A percentile compares a stretch with the other conserved stretches of the same genome.
phyloP scores from a whole-genome alignment of 2,113 vertebrate species.

The Colistium nudipinnis region DNA sequence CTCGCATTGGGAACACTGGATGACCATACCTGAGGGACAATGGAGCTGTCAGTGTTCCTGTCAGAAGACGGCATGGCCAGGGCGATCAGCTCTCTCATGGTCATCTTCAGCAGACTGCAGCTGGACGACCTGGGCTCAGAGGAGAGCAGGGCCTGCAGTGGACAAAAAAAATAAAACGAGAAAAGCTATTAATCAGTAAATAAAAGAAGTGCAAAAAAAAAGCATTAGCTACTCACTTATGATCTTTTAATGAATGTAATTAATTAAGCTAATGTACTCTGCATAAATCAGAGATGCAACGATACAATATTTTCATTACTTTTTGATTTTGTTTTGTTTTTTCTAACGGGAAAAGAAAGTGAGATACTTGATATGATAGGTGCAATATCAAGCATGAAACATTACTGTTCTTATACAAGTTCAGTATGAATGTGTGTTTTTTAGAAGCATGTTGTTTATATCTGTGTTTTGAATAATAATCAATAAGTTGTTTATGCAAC shows the following conservation, averaged over 20 bases:
- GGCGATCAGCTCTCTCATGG: constrained; percentile 89
- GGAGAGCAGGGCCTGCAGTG: constrained; percentile 88
- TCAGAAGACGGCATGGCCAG: constrained; percentile 82
- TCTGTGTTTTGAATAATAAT: not conserved
- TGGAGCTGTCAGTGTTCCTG: constrained; percentile 73
- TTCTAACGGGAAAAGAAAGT: not conserved
- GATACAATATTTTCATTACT: not conserved
- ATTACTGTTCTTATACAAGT: too few species aligned
- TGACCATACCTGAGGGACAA: constrained; percentile 88
- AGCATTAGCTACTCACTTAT: not conserved
- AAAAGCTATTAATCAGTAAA: not conserved
- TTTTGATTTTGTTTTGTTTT: not conserved
- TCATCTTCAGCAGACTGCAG: constrained; percentile 89
- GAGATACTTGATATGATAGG: too few species aligned
- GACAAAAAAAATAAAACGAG: not conserved
- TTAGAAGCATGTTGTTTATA: not conserved
- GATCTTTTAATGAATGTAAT: too few species aligned
- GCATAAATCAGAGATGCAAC: too few species aligned
- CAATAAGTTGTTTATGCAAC: not conserved
- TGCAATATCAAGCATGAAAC: too few species aligned
- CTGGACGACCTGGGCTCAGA: constrained; percentile 93
- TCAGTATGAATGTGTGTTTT: too few species aligned
- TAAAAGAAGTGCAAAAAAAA: not conserved
- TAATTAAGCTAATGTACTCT: too few species aligned
- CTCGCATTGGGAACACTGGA: not conserved